Evolutionary conservation across 2,888 invertebrate genomes (phyloP).

Genomic region (Listrodromus nycthemerus): DNA sequence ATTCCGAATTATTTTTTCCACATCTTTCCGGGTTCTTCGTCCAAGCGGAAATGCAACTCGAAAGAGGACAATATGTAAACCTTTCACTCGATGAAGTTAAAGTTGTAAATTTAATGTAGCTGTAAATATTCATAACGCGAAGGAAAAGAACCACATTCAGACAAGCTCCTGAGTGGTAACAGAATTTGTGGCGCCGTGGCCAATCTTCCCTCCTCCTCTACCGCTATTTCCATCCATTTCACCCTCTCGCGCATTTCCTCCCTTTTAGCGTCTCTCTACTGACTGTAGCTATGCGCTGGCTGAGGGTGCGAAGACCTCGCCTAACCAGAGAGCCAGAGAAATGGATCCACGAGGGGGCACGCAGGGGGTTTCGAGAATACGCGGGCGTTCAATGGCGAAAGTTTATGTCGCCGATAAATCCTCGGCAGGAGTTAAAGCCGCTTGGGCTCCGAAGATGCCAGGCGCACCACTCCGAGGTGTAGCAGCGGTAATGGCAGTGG

Average conservation of each 20-base stretch:
- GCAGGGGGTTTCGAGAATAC: constrained; percentile 27
- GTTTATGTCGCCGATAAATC: constrained; percentile 66
- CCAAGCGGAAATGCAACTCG: too few relatives aligned
- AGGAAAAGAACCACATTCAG: background rate
- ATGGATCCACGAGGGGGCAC: constrained; percentile 43
- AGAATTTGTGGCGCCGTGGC: constrained; percentile 5
- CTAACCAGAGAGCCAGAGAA: constrained; percentile 18
- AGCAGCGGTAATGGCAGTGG: background rate
- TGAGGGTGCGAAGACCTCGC: constrained; percentile 38
- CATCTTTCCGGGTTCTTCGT: too few relatives aligned
- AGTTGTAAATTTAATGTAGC: too few relatives aligned
- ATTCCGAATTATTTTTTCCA: too few relatives aligned
- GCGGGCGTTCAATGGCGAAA: constrained; percentile 61
- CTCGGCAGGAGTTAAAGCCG: constrained; percentile 49
- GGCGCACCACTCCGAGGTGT: constrained; percentile 25
- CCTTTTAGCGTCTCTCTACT: background rate
- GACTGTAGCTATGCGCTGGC: background rate
- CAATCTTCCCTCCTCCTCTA: background rate
- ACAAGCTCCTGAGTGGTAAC: background rate
- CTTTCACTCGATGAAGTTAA: too few relatives aligned
- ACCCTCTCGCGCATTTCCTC: constrained; percentile 11
- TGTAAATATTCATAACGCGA: background rate
- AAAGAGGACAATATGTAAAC: too few relatives aligned
- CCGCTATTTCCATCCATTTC: background rate
- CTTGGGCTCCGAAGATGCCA: constrained; percentile 45